Evolutionary conservation across 2,797 vertebrate species (phyloP).

Genomic region (Tachyglossus aculeatus): DNA sequence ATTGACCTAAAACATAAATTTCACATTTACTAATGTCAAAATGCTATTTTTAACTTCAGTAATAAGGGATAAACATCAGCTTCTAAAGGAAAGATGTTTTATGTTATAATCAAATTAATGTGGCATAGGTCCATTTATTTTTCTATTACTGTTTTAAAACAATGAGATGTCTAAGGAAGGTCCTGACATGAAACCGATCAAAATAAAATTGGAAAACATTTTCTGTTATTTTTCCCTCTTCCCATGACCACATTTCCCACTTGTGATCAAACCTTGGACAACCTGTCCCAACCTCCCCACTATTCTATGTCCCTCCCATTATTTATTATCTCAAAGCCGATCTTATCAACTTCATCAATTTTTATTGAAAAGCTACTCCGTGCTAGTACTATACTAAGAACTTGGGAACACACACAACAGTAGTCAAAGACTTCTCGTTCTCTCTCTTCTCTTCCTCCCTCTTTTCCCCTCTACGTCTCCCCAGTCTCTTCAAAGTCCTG

Average conservation of each 20-base stretch:
- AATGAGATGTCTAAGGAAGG: neutral
- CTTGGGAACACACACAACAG: too few species aligned
- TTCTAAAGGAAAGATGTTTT: neutral
- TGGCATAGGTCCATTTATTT: neutral
- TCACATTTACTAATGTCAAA: neutral
- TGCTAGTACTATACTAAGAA: too few species aligned
- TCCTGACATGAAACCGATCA: neutral
- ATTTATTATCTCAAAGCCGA: neutral
- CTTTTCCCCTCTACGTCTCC: neutral
- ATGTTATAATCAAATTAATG: neutral
- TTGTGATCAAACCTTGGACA: neutral
- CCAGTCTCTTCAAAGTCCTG: too few species aligned
- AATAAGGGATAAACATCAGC: constrained; percentile 1
- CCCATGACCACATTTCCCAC: neutral
- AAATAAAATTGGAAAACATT: neutral
- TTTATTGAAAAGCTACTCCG: too few species aligned
- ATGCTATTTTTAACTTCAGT: constrained; percentile 31
- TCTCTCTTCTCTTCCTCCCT: neutral
- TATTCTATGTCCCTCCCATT: neutral
- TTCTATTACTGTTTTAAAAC: constrained; percentile 12
- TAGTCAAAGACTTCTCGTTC: too few species aligned
- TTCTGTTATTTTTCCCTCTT: neutral
- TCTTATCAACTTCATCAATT: too few species aligned
- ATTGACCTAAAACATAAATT: constrained; percentile 26
- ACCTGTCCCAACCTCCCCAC: neutral